phyloP scores from a whole-genome alignment of 2,888 invertebrate species.

The Dorcus parallelipipedus region DNA sequence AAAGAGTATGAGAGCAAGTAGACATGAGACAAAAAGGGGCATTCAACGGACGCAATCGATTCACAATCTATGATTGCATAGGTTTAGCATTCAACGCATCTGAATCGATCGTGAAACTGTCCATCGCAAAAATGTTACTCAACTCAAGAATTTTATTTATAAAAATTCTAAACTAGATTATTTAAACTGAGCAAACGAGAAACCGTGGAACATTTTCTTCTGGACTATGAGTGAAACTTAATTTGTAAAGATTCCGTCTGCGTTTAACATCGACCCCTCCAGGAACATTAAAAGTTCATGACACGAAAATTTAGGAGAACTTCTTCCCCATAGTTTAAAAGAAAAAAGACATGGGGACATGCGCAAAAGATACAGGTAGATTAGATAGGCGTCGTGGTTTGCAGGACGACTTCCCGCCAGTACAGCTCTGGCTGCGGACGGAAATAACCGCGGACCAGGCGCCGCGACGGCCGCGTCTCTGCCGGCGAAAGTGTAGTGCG shows the following conservation, averaged over 20 bases:
- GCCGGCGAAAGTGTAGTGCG: constrained; percentile 15
- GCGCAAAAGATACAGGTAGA: background rate
- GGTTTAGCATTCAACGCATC: no score
- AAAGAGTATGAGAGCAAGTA: no score
- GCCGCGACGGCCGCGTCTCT: constrained; percentile 35
- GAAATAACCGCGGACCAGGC: constrained; percentile 43
- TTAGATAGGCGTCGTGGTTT: constrained; percentile 11
- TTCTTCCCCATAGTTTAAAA: background rate
- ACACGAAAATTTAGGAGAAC: background rate
- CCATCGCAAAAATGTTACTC: no score
- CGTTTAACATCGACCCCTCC: background rate
- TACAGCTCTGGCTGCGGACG: constrained; percentile 44
- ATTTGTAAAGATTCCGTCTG: background rate
- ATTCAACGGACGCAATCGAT: no score
- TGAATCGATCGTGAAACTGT: no score
- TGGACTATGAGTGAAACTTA: background rate
- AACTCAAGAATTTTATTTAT: no score
- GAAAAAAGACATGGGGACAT: background rate
- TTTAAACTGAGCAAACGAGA: no score
- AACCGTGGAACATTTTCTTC: background rate
- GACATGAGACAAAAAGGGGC: no score
- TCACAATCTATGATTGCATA: no score
- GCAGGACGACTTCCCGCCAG: constrained; percentile 39
- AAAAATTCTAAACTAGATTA: no score
- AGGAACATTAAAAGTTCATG: background rate